These are phyloP conservation scores for Gephyroberyx darwinii DNA, from an alignment of 2,797 vertebrate genomes.

Conservation along the genomic window DNA sequence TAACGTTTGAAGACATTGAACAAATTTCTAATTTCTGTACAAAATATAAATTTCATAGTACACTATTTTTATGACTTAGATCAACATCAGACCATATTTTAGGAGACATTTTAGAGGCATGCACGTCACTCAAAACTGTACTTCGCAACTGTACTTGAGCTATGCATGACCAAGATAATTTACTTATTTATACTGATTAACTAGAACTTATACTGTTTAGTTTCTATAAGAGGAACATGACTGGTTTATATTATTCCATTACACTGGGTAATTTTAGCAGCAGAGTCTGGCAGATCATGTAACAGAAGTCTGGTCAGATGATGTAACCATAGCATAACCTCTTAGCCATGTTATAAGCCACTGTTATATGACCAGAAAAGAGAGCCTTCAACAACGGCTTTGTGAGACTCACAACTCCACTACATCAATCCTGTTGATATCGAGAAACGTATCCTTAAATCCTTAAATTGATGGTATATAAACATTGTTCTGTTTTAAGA, in stretches of 20 bases:
- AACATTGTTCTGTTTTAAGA: not conserved
- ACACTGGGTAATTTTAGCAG: slow-evolving; percentile 23
- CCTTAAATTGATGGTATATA: not conserved
- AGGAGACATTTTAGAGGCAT: too few relatives aligned
- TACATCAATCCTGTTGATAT: slow-evolving; percentile 23
- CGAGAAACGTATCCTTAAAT: not conserved
- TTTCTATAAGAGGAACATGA: slow-evolving; percentile 4
- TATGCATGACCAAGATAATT: not conserved
- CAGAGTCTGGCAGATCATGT: slow-evolving; percentile 37
- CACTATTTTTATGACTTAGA: too few relatives aligned
- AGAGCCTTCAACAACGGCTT: slow-evolving; percentile 39
- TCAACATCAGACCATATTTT: too few relatives aligned
- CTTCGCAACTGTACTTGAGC: not conserved
- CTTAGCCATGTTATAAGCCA: slow-evolving; percentile 61
- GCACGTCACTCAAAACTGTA: too few relatives aligned
- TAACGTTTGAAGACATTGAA: too few relatives aligned
- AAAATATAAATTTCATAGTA: too few relatives aligned
- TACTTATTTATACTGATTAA: slow-evolving; percentile 13
- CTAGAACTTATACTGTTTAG: not conserved
- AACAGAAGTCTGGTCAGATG: slow-evolving; percentile 61
- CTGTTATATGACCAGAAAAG: slow-evolving; percentile 66
- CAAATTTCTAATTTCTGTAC: too few relatives aligned
- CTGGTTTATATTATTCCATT: slow-evolving; percentile 12
- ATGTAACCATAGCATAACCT: slow-evolving; percentile 60
- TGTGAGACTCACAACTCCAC: slow-evolving; percentile 28